Conservation (phyloP, 2,113 vertebrate species). For the Paralichthys olivaceus region DNA sequence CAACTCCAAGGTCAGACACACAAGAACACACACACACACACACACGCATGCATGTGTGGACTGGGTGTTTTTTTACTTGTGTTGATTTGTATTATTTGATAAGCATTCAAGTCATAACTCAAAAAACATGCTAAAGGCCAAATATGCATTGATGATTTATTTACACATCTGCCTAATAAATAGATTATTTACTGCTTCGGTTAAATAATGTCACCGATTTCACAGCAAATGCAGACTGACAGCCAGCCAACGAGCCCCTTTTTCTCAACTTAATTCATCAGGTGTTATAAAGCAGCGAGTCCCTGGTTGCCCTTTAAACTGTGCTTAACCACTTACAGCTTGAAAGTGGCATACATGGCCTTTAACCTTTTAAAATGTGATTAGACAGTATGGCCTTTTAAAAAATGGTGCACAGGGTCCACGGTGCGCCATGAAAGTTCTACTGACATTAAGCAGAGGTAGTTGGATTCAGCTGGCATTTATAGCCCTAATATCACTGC, state of each 20-base stretch:
- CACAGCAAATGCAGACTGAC: constrained; percentile 10
- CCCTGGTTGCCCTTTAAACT: constrained; percentile 44
- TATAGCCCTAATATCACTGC: constrained; percentile 43
- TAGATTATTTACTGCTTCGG: background rate
- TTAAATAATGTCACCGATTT: constrained; percentile 1
- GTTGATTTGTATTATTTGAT: background rate
- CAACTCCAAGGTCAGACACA: constrained; percentile 77
- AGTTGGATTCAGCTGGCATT: constrained; percentile 59
- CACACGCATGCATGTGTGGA: background rate
- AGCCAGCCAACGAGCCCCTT: background rate
- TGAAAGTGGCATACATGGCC: constrained; percentile 34
- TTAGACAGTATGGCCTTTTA: constrained; percentile 66
- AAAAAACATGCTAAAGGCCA: background rate
- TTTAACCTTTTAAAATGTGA: constrained; percentile 62
- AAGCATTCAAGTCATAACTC: background rate
- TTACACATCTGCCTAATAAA: background rate
- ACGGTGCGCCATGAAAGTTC: constrained; percentile 38
- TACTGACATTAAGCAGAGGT: constrained; percentile 64
- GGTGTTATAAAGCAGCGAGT: constrained; percentile 26
- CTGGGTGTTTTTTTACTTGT: background rate
- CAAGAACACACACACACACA: constrained; percentile 2
- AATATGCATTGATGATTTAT: background rate
- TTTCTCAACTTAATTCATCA: constrained; percentile 15
- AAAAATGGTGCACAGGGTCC: constrained; percentile 25
- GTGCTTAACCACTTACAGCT: constrained; percentile 23